Evolutionary conservation across 2,888 invertebrate genomes (phyloP), one percentile per base, ranked within the genome.

Genomic region (Phalera bucephala): DNA sequence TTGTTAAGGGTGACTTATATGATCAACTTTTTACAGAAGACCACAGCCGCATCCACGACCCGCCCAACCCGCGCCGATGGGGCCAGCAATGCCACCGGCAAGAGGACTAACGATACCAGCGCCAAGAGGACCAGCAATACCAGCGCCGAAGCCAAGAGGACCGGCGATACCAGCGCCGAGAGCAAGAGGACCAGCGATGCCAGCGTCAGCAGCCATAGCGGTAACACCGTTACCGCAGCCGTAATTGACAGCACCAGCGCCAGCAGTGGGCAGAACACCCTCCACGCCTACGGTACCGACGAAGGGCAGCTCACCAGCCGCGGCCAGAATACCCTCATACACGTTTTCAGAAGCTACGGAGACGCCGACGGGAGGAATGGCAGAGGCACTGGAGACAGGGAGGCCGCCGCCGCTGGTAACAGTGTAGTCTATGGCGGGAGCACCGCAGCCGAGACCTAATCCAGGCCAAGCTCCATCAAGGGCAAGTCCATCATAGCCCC

Each of bases 251-350:
- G 51, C 45, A 4, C 69, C 69, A 15, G 50, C 36, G 0, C 71
- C 69, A 6, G 41, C 34, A 3, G 62, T 59, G 1, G 67, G 61
- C n/a, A 67, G 32, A 1, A 53, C 37, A 2, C 71, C 74, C 36
- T 70, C 67, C 27, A 72, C 28, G 17, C 43, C 50, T 0, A 65
- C 64, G 3, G 64, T 42, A 8, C 60, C 59, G 3, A 66, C 29
- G 37, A 63, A 54, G 5, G 64, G 67, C 35, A 65, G 33, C 27
- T 58, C 45, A 3, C 63, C 66, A 28, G 33, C 7, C 19, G 34
- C 29, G 27, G 30, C 11, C 9, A 37, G 31, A 7, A n/a, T 14
- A 31, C 33, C 42, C 23, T 29, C 36, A 28, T 26, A 23, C 8
- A 6, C 27, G 23, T 36, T 33, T 14, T 45, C 48, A n/a, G 46